phyloP scores from a whole-genome alignment of 1,140 invertebrate species.

The Phymastichus coffea region DNA sequence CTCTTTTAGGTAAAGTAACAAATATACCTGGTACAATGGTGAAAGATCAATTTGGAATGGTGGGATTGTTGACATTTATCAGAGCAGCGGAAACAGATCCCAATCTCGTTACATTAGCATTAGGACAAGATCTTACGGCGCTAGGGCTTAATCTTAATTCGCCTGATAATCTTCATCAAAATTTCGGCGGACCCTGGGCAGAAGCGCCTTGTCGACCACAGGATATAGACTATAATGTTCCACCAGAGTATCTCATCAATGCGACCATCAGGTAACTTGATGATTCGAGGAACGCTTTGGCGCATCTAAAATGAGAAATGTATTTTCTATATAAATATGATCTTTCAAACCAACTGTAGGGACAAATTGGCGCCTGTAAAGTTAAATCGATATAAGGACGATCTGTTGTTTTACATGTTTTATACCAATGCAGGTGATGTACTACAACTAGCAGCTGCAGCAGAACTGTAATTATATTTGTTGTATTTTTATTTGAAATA shows the following conservation, averaged over 20 bases:
- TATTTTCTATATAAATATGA: conserved; percentile 6
- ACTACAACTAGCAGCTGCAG: conserved; percentile 92
- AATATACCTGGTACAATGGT: conserved; percentile 99
- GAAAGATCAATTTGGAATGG: conserved; percentile 98
- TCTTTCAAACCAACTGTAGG: conserved; percentile 52
- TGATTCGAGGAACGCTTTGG: neutral
- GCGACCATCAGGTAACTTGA: conserved; percentile 68
- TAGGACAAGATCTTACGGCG: conserved; percentile 96
- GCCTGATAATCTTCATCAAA: conserved; percentile 93
- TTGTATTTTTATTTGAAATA: neutral
- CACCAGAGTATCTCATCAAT: conserved; percentile 98
- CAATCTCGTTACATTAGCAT: conserved; percentile 89
- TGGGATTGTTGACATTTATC: conserved; percentile 96
- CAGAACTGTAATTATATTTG: conserved; percentile 83
- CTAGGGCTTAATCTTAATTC: conserved; percentile 97
- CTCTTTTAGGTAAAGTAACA: conserved; percentile 77
- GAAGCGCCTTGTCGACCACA: conserved; percentile 96
- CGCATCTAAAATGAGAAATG: neutral
- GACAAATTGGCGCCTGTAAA: conserved; percentile 94
- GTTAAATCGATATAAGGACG: conserved; percentile 96
- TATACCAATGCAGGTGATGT: conserved; percentile 98
- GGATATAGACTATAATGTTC: conserved; percentile 98
- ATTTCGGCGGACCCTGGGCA: conserved; percentile 97
- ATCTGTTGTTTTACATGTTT: conserved; percentile 98
- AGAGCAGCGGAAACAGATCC: conserved; percentile 95